Conservation (phyloP, 2,797 vertebrate genomes). For the Crax fasciolata region DNA sequence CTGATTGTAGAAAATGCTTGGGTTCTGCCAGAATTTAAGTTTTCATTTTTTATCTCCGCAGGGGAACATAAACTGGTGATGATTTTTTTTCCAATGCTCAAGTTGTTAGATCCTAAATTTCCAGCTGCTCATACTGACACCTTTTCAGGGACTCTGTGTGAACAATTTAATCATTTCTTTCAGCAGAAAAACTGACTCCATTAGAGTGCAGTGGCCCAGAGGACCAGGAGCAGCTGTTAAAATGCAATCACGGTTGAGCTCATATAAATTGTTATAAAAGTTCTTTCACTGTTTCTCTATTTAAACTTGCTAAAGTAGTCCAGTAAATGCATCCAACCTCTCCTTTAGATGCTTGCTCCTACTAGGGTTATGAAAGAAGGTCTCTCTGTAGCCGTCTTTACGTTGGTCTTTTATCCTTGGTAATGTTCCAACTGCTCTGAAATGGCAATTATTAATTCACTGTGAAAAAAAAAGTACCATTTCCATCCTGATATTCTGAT, state of each 20-base stretch:
- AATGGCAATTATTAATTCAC: slow-evolving; percentile 63
- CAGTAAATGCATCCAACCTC: slow-evolving; percentile 43
- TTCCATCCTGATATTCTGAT: slow-evolving; percentile 20
- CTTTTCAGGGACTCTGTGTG: slow-evolving; percentile 63
- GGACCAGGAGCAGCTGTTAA: slow-evolving; percentile 68
- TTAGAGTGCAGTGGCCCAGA: slow-evolving; percentile 56
- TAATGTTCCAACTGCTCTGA: slow-evolving; percentile 27
- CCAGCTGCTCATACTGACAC: slow-evolving; percentile 57
- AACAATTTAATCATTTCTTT: slow-evolving; percentile 62
- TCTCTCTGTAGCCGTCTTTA: slow-evolving; percentile 59
- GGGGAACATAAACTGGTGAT: slow-evolving; percentile 37
- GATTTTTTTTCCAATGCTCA: slow-evolving; percentile 31
- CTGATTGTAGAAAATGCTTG: slow-evolving; percentile 58
- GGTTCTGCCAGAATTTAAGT: slow-evolving; percentile 36
- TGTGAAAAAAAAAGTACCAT: slow-evolving; percentile 22
- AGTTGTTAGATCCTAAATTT: slow-evolving; percentile 75
- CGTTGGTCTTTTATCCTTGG: slow-evolving; percentile 65
- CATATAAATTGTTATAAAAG: slow-evolving; percentile 67
- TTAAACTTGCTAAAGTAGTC: slow-evolving; percentile 41
- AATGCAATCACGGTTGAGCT: slow-evolving; percentile 54
- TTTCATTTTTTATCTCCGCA: slow-evolving; percentile 57
- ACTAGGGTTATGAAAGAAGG: slow-evolving; percentile 35
- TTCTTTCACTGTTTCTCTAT: slow-evolving; percentile 61
- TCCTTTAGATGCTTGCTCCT: slow-evolving; percentile 27
- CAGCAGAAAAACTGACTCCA: slow-evolving; percentile 62